Evolutionary conservation across 2,797 vertebrate genomes (phyloP).

Genomic region (Hozukius guyotensis): DNA sequence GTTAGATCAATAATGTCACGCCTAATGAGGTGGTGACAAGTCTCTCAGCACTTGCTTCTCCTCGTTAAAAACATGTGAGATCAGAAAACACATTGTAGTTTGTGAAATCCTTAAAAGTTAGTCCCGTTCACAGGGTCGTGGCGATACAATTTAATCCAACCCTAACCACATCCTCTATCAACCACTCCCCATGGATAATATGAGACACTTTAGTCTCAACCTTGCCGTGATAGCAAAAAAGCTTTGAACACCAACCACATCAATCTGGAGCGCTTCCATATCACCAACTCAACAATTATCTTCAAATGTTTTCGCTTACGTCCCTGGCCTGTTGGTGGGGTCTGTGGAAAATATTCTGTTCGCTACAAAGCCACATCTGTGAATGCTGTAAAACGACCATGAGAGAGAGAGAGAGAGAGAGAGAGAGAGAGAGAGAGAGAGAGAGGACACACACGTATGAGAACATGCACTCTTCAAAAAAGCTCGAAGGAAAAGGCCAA

Average conservation of each 20-base stretch:
- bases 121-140: neutral
- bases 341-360: constrained; percentile 60
- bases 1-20: constrained; percentile 35
- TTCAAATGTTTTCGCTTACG: constrained; percentile 58
- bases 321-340: constrained; percentile 34
- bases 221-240: constrained; percentile 21
- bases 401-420: constrained; percentile 31
- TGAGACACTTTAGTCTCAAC: neutral
- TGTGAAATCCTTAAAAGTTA: neutral
- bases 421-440: constrained; percentile 19
- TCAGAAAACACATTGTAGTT: neutral
- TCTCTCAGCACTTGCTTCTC: constrained; percentile 1
- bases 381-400: constrained; percentile 28
- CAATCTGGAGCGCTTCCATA: constrained; percentile 52
- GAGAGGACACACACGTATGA: neutral
- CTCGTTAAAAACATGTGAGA: neutral
- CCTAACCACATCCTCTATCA: constrained; percentile 42
- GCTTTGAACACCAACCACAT: constrained; percentile 64
- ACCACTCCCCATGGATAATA: constrained; percentile 13
- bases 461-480: constrained; percentile 14
- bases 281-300: constrained; percentile 54
- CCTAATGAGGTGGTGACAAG: constrained; percentile 35
- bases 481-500: constrained; percentile 22
- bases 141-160: constrained; percentile 13
- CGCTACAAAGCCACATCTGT: constrained; percentile 65